Evolutionary conservation across 2,888 invertebrate genomes (phyloP), one percentile per base, ranked within the genome.

Genomic region (Phoenoteleia sp.): DNA sequence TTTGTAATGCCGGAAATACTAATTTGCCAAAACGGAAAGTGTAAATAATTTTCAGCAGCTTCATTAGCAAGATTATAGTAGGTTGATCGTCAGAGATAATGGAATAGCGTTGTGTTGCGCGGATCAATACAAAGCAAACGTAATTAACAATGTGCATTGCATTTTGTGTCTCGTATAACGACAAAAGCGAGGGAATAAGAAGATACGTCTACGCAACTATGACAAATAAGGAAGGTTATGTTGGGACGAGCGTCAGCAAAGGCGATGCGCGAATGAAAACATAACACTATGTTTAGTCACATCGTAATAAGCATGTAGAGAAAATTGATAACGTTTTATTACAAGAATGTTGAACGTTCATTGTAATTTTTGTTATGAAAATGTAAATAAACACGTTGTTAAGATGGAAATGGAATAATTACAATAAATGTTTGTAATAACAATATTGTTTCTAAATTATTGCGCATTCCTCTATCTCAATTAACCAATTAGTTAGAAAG

Each of bases 281-380:
- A 90, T 90, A 88, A 89, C 89, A 88, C 88, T 87, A 86, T 85
- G 88, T 88, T 88, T 74, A 79, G 88, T 85, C 88, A 87, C 89
- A 90, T 89, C 91, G 89, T 90, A 91, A 91, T 91, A 91, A 91
- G 91, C 90, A 90, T 88, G 89, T 83, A 29, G 19, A 15, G 29
- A 58, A 58, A 72, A 42, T n/a, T n/a, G n/a, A n/a, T n/a, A n/a
- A n/a, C n/a, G n/a, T n/a, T n/a, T n/a, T n/a, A n/a, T n/a, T n/a
- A n/a, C n/a, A n/a, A n/a, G n/a, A n/a, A n/a, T n/a, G n/a, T n/a
- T n/a, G n/a, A n/a, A n/a, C n/a, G n/a, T n/a, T n/a, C n/a, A n/a
- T n/a, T n/a, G n/a, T n/a, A n/a, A n/a, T n/a, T n/a, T n/a, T n/a
- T n/a, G n/a, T n/a, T n/a, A n/a, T n/a, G n/a, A n/a, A n/a, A n/a